These are phyloP conservation scores for Acanthisitta chloris DNA, from an alignment of 2,113 vertebrate species.

Conservation along the genomic window DNA sequence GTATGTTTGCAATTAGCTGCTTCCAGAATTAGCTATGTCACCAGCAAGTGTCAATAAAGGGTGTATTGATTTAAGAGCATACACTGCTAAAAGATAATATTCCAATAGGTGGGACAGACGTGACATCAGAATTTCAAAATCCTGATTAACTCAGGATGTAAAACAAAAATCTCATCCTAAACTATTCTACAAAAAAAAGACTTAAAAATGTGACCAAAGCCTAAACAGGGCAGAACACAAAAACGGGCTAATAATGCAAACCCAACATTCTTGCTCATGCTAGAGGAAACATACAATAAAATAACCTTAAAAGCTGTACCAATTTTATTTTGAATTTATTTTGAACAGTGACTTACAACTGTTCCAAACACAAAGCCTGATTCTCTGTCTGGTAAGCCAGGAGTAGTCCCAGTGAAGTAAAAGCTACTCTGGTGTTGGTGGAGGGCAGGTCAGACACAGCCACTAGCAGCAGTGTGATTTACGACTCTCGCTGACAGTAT, in stretches of 20 bases:
- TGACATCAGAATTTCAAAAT: not conserved
- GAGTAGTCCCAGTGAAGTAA: not conserved
- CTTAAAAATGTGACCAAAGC: not conserved
- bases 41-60: not conserved
- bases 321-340: not conserved
- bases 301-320: not conserved
- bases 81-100: slow-evolving; percentile 17
- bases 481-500: not conserved
- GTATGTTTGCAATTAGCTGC: not conserved
- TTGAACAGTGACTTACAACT: not conserved
- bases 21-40: not conserved
- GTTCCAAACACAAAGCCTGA: not conserved
- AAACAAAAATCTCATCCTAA: not conserved
- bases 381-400: not conserved
- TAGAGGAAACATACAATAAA: not conserved
- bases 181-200: not conserved
- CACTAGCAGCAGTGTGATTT: not conserved
- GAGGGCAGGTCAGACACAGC: not conserved
- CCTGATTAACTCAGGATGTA: not conserved
- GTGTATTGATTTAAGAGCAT: not conserved
- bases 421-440: not conserved
- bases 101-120: slow-evolving; percentile 45
- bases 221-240: not conserved
- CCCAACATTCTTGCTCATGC: not conserved
- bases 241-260: not conserved